Percentiles rank a stretch among this genome's conserved stretches.
phyloP scores from a whole-genome alignment of 2,113 vertebrate species.

The Phoxinus phoxinus region DNA sequence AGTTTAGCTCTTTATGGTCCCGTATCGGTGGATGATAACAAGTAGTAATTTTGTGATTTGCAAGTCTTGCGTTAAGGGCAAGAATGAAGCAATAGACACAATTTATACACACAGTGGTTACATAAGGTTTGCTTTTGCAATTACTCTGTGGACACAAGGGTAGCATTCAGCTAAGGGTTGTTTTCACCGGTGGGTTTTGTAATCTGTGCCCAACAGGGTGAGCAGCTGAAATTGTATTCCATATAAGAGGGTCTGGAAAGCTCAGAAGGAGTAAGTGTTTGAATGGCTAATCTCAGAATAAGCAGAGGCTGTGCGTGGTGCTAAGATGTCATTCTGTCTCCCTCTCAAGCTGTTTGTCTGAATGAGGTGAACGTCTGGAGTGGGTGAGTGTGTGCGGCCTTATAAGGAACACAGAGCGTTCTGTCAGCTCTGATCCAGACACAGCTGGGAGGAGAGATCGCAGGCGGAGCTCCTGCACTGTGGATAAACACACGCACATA shows the following conservation, averaged over 20 bases:
- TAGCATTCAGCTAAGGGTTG: slow-evolving; percentile 16
- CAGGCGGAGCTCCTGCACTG: neutral
- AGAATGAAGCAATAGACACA: slow-evolving; percentile 7
- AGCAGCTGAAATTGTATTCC: slow-evolving; percentile 13
- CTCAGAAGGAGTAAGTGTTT: slow-evolving; percentile 30
- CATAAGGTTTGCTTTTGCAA: slow-evolving; percentile 18
- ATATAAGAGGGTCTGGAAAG: slow-evolving; percentile 37
- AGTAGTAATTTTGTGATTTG: neutral
- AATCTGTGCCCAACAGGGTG: slow-evolving; percentile 4
- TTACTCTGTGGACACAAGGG: slow-evolving; percentile 30
- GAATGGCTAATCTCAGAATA: neutral
- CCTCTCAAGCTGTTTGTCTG: slow-evolving; percentile 29
- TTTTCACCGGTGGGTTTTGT: slow-evolving; percentile 33
- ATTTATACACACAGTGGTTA: neutral
- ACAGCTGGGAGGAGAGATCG: neutral
- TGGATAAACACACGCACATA: slow-evolving; percentile 24
- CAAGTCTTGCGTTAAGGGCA: neutral
- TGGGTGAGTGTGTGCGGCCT: slow-evolving; percentile 36
- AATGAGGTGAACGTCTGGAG: slow-evolving; percentile 41
- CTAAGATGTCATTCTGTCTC: slow-evolving; percentile 41
- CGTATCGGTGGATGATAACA: neutral
- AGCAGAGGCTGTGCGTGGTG: slow-evolving; percentile 12
- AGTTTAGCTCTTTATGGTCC: neutral
- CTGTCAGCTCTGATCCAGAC: slow-evolving; percentile 32
- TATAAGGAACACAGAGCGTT: slow-evolving; percentile 46